Evolutionary conservation across 2,888 invertebrate species (phyloP).

Genomic region (Agonopterix arenella): DNA sequence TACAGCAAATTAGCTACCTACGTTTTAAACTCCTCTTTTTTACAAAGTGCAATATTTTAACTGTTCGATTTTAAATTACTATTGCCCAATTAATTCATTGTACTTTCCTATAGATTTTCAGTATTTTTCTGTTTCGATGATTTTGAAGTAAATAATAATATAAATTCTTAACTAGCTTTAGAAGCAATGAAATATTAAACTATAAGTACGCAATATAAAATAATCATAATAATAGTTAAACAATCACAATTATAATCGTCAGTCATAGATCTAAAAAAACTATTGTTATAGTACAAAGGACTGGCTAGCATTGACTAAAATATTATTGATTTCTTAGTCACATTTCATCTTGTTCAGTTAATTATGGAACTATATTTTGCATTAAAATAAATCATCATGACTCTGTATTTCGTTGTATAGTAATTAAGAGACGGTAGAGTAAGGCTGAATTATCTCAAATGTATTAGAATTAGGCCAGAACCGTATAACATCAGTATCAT

Average conservation of each 20-base stretch:
- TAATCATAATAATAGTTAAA: neutral
- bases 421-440: conserved; percentile 35
- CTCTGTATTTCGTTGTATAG: conserved; percentile 45
- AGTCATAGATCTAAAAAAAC: conserved; percentile 2
- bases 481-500: neutral
- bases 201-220: conserved; percentile 1
- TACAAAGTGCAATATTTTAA: conserved; percentile 16
- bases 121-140: neutral
- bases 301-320: conserved; percentile 25
- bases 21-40: conserved; percentile 30
- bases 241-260: conserved; percentile 4
- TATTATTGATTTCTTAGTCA: conserved; percentile 19
- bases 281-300: conserved; percentile 1
- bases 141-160: neutral
- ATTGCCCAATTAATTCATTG: neutral
- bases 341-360: conserved; percentile 3
- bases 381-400: conserved; percentile 29
- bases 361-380: conserved; percentile 8
- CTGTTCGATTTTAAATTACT: conserved; percentile 2
- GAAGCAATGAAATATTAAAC: neutral
- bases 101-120: neutral
- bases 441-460: conserved; percentile 21
- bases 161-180: neutral
- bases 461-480: conserved; percentile 15
- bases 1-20: conserved; percentile 64